phyloP scores from a whole-genome alignment of 2,797 vertebrate species.

The Sebastolobus altivelis region DNA sequence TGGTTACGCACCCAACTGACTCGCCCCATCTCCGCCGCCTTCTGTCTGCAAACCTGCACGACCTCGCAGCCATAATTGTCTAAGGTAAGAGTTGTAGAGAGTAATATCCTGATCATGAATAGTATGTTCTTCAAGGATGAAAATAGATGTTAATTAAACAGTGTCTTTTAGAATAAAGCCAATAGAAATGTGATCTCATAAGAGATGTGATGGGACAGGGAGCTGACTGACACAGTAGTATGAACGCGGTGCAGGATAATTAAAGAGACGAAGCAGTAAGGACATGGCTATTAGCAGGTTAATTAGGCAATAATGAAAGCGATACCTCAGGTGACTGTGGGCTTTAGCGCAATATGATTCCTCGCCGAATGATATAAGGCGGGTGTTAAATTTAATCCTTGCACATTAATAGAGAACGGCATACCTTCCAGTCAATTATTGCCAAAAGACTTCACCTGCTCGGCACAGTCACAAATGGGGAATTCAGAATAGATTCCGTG shows the following conservation, averaged over 20 bases:
- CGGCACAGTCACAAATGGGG: constrained; percentile 78
- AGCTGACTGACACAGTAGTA: constrained; percentile 67
- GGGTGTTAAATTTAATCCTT: constrained; percentile 89
- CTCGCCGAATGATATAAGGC: constrained; percentile 80
- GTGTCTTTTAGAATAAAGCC: constrained; percentile 67
- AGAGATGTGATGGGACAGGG: constrained; percentile 70
- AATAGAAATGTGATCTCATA: constrained; percentile 68
- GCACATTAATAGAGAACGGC: constrained; percentile 84
- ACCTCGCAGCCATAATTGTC: neutral
- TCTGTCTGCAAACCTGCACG: constrained; percentile 14
- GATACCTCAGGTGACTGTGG: constrained; percentile 85
- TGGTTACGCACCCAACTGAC: constrained; percentile 38
- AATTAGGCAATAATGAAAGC: constrained; percentile 90
- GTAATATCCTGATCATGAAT: constrained; percentile 30
- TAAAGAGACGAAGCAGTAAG: constrained; percentile 77
- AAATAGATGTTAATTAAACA: constrained; percentile 72
- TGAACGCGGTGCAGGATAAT: constrained; percentile 78
- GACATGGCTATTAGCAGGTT: constrained; percentile 90
- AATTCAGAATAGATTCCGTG: constrained; percentile 78
- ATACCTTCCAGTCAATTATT: constrained; percentile 86
- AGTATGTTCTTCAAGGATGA: constrained; percentile 53
- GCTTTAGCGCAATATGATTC: constrained; percentile 85
- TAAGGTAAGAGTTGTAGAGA: constrained; percentile 18
- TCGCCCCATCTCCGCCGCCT: neutral
- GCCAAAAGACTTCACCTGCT: constrained; percentile 83